Evolutionary conservation across 2,888 invertebrate species (phyloP), one percentile per base, ranked within the genome.

Genomic region (Byasa hedistus): DNA sequence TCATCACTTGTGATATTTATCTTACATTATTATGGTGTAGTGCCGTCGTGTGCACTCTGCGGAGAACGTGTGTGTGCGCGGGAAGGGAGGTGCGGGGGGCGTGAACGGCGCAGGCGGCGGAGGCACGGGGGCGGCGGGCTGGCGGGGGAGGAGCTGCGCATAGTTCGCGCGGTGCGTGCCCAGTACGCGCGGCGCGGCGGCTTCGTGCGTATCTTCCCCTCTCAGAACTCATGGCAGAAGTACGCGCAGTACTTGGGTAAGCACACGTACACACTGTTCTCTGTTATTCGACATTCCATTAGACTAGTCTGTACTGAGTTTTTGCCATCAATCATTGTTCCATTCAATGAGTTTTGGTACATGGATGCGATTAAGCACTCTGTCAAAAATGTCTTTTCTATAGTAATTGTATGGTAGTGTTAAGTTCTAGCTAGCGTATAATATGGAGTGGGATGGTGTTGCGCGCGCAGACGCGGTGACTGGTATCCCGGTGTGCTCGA

Each of bases 141-240:
- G 23, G 95, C 95, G 12, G 90, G 94, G 17, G 98, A 98, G 79
- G 98, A 98, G 84, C 92, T 94, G 73, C 93, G 96, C 64, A 93
- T 98, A 58, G 93, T 98, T 69, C 93, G 95, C 4, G 94, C 94
- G 52, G 94, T 95, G 32, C 93, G 94, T 70, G 94, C 95, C 58
- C 98, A 98, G 85, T 96, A 96, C 84, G 94, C 94, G 24, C 91
- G 98, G 1, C 91, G 96, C 32, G 97, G 97, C 3, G 98, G 98
- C 39, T 98, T 96, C 89, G 96, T 98, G 15, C 88, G 98, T 59
- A 97, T 98, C 75, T 98, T 98, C 87, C 98, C 98, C 23, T 95
- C 97, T 24, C 94, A 95, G 69, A 97, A 97, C 83, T 96, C 96
- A 23, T 98, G 98, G 97, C 93, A 94, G 80, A 94, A 95, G 79